Base-by-base conservation (phyloP, 2,113 vertebrate species). In the Chionodraco myersi region DNA sequence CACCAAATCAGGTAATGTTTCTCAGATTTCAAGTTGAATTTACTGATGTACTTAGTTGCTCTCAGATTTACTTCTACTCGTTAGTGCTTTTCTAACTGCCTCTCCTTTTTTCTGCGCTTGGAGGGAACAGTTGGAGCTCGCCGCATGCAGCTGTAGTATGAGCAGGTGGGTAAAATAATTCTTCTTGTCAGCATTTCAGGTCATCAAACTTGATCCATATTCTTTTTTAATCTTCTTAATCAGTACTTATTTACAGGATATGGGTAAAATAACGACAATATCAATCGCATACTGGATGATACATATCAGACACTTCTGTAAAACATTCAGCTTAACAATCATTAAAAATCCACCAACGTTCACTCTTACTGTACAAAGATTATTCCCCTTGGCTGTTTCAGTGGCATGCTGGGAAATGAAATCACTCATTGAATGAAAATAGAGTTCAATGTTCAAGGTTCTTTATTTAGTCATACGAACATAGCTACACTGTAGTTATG, bases 121-220 rank as follows among this genome's bases (percentile, higher is more conserved):
- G 59, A 65, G 36, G 36, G 18, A 86, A 79, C 83, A 81, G 70
- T 71, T 81, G 80, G 80, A 72, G 26, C 18, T 49, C 26, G 36
- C 70, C 41, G 62, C 54, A 69, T 70, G 21, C 72, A 78, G 73
- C 79, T 80, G 69, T 64, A 52, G n/a, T 57, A 10, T 18, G 56
- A 82, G 72, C 74, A 70, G 52, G 58, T 81, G 73, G 10, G 15
- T n/a, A 72, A 21, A 64, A 34, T 52, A 34, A 80, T 83, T 34
- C 23, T 48, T 76, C 47, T 68, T 75, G 36, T 72, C 44, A 6
- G 52, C 4, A 59, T 64, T 69, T 79, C 36, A 52, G 6, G 12
- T 49, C 30, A 77, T 66, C 71, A 78, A 36, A 82, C 74, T 71
- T 74, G 9, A 82, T 72, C 66, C 45, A 48, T 66, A 48, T 77